Conservation (phyloP, 2,113 vertebrate species). For the Serinus canaria region DNA sequence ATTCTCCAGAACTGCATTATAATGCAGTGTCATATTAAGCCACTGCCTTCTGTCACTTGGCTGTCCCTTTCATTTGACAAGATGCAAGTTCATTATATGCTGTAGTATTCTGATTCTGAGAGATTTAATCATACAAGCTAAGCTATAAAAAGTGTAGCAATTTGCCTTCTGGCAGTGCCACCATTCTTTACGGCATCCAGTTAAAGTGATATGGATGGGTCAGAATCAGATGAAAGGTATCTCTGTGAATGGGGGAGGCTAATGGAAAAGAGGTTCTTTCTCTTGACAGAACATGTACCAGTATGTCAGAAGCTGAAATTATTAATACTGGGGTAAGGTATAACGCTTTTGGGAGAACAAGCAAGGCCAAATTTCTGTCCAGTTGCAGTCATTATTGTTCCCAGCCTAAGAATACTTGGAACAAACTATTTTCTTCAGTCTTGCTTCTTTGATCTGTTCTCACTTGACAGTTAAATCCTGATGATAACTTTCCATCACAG, state of each 20-base stretch:
- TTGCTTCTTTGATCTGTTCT: background rate
- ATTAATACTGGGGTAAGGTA: background rate
- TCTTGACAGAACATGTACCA: background rate
- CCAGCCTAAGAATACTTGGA: background rate
- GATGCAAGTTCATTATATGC: constrained; percentile 22
- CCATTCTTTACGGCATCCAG: background rate
- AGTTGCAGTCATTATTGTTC: background rate
- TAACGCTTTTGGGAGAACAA: background rate
- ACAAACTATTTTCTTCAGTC: background rate
- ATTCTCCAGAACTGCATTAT: background rate
- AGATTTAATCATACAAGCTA: background rate
- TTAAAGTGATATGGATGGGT: background rate
- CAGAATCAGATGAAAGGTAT: background rate
- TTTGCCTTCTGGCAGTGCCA: background rate
- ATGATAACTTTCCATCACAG: background rate
- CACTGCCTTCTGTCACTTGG: constrained; percentile 56
- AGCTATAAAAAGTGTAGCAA: background rate
- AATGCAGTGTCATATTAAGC: constrained; percentile 13
- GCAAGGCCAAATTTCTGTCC: background rate
- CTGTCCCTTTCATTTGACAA: constrained; percentile 25
- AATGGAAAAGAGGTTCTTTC: background rate
- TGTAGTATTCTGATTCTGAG: background rate
- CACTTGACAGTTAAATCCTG: background rate
- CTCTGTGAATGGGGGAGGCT: background rate
- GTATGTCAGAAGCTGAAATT: background rate